Conservation (phyloP, 2,797 vertebrate genomes). For the Centroberyx gerrardi region DNA sequence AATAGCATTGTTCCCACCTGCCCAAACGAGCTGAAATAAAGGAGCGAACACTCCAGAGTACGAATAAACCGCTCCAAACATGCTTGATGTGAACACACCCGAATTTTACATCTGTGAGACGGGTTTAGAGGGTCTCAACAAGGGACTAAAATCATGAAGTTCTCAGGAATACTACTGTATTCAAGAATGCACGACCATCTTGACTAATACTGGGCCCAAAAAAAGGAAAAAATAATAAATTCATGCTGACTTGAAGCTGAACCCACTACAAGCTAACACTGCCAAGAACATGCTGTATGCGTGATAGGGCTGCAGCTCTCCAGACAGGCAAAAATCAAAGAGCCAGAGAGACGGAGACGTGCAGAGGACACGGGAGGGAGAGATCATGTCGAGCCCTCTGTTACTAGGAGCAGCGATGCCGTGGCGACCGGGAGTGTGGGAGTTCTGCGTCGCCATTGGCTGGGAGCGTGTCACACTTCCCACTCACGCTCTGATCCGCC, state of each 20-base stretch:
- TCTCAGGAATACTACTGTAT: too few species aligned
- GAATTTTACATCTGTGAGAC: too few species aligned
- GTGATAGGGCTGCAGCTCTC: neutral
- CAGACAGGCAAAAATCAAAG: slow-evolving; percentile 35
- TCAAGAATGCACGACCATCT: too few species aligned
- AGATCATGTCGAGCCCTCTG: slow-evolving; percentile 49
- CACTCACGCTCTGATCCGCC: slow-evolving; percentile 55
- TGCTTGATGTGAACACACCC: too few species aligned
- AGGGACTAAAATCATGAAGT: too few species aligned
- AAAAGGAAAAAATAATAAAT: too few species aligned
- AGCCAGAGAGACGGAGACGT: slow-evolving; percentile 10
- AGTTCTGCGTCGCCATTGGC: slow-evolving; percentile 48
- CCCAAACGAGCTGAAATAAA: too few species aligned
- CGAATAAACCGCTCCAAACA: too few species aligned
- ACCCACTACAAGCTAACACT: neutral
- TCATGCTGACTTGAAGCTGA: neutral
- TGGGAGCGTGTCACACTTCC: slow-evolving; percentile 61
- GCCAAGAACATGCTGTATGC: slow-evolving; percentile 24
- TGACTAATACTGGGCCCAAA: too few species aligned
- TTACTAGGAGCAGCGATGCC: slow-evolving; percentile 52
- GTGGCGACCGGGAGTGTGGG: slow-evolving; percentile 42
- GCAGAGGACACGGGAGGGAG: slow-evolving; percentile 50
- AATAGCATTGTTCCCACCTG: too few species aligned
- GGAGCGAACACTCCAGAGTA: too few species aligned
- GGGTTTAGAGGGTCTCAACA: too few species aligned